phyloP scores from a whole-genome alignment of 2,888 invertebrate genomes.

The Agriopis leucophaearia region DNA sequence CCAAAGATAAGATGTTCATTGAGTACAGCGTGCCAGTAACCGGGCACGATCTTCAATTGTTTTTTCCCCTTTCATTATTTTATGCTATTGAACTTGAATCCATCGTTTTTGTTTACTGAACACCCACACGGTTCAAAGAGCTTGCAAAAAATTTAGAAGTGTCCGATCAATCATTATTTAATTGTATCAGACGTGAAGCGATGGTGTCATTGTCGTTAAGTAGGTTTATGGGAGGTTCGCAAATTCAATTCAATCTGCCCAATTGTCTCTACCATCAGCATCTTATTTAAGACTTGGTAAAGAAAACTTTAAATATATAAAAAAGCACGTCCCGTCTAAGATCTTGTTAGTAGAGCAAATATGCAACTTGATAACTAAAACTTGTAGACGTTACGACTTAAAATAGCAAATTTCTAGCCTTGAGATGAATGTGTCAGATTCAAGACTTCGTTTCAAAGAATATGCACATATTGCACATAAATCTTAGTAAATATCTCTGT shows the following conservation, averaged over 20 bases:
- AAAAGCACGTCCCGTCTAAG: background rate
- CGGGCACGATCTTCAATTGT: slow-evolving; percentile 28
- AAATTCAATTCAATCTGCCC: slow-evolving; percentile 46
- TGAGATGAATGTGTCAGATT: slow-evolving; percentile 59
- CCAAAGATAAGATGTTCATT: slow-evolving; percentile 2
- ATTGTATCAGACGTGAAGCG: slow-evolving; percentile 49
- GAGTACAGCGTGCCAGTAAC: slow-evolving; percentile 18
- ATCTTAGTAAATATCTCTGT: slow-evolving; percentile 68
- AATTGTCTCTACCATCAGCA: slow-evolving; percentile 32
- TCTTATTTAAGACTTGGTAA: slow-evolving; percentile 6
- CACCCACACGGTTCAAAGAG: slow-evolving; percentile 57
- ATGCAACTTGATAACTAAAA: background rate
- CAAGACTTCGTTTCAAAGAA: slow-evolving; percentile 56
- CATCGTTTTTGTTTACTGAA: slow-evolving; percentile 49
- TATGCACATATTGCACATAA: slow-evolving; percentile 69
- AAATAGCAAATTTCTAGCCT: slow-evolving; percentile 56
- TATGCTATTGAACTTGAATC: slow-evolving; percentile 46
- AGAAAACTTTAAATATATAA: slow-evolving; percentile 6
- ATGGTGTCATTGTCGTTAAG: slow-evolving; percentile 50
- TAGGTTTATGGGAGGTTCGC: slow-evolving; percentile 45
- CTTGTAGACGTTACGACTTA: slow-evolving; percentile 28
- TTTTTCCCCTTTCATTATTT: slow-evolving; percentile 16
- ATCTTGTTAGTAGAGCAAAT: slow-evolving; percentile 10
- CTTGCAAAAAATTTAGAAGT: slow-evolving; percentile 52
- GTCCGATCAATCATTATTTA: slow-evolving; percentile 62